These are phyloP conservation scores for Tigriopus japonicus DNA, from an alignment of 1,140 invertebrate genomes.

Conservation along the genomic window DNA sequence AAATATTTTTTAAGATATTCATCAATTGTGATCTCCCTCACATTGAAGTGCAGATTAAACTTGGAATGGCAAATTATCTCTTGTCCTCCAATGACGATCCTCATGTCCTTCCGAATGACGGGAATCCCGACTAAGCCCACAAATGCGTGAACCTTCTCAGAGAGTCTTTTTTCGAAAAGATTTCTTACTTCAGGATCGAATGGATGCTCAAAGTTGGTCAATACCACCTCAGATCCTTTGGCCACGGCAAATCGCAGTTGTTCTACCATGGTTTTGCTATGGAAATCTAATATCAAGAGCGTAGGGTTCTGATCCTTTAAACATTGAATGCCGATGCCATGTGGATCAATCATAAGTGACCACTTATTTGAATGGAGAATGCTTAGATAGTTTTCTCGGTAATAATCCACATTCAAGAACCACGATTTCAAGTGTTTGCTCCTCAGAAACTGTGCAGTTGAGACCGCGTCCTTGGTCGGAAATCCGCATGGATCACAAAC, in stretches of 20 bases:
- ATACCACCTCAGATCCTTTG: not conserved
- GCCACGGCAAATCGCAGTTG: not conserved
- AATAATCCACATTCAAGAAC: not conserved
- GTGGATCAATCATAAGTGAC: conserved; percentile 6
- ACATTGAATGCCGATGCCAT: not conserved
- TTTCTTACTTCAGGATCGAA: conserved; percentile 2
- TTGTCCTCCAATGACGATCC: not conserved
- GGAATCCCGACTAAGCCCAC: conserved; percentile 13
- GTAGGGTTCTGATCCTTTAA: not conserved
- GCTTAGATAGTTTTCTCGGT: conserved; percentile 8
- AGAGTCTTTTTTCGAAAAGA: conserved; percentile 4
- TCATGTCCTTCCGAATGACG: conserved; percentile 4
- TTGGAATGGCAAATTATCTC: not conserved
- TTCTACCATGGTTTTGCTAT: not conserved
- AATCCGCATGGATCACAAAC: not conserved
- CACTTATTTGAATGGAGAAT: conserved; percentile 3
- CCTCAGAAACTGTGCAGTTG: not conserved
- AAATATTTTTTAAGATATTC: not conserved
- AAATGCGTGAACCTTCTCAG: conserved; percentile 9
- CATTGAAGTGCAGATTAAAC: not conserved
- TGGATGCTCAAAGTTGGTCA: not conserved
- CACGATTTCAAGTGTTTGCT: not conserved
- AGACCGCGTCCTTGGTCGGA: not conserved
- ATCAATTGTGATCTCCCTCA: not conserved
- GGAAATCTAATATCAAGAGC: not conserved